A percentile compares a stretch with the other conserved stretches of the same genome.
phyloP scores from a whole-genome alignment of 2,888 invertebrate genomes.

The Clepsis dumicolana region DNA sequence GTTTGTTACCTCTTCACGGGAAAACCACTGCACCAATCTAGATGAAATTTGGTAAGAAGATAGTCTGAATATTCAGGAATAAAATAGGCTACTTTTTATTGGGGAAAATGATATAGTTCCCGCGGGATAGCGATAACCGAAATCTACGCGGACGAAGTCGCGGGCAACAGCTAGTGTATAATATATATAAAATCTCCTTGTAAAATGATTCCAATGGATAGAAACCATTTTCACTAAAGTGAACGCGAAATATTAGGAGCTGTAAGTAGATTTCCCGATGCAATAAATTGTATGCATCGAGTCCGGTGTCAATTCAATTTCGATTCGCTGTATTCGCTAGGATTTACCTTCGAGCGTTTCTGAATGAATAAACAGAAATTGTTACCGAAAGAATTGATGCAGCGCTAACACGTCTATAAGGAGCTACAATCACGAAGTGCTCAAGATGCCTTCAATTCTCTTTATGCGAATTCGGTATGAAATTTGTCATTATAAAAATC shows the following conservation, averaged over 20 bases:
- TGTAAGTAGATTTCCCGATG: slow-evolving; percentile 45
- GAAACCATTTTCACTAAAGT: neutral
- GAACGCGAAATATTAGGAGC: neutral
- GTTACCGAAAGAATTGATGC: slow-evolving; percentile 58
- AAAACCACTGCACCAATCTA: too few relatives aligned
- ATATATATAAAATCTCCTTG: too few relatives aligned
- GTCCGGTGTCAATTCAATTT: slow-evolving; percentile 68
- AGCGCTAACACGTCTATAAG: slow-evolving; percentile 39
- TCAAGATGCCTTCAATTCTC: neutral
- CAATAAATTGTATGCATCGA: slow-evolving; percentile 72
- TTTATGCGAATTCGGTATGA: neutral
- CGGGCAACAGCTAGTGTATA: too few relatives aligned
- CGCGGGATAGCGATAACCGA: too few relatives aligned
- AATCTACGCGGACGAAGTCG: too few relatives aligned
- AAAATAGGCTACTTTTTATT: too few relatives aligned
- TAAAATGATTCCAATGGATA: too few relatives aligned
- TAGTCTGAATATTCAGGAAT: too few relatives aligned
- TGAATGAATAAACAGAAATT: slow-evolving; percentile 69
- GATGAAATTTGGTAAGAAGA: too few relatives aligned
- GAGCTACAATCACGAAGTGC: slow-evolving; percentile 2
- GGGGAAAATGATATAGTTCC: too few relatives aligned
- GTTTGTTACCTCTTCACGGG: too few relatives aligned
- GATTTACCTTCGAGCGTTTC: slow-evolving; percentile 52
- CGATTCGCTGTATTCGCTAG: slow-evolving; percentile 67
- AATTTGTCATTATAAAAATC: neutral